phyloP scores from a whole-genome alignment of 2,113 vertebrate genomes.

The Redunca redunca region DNA sequence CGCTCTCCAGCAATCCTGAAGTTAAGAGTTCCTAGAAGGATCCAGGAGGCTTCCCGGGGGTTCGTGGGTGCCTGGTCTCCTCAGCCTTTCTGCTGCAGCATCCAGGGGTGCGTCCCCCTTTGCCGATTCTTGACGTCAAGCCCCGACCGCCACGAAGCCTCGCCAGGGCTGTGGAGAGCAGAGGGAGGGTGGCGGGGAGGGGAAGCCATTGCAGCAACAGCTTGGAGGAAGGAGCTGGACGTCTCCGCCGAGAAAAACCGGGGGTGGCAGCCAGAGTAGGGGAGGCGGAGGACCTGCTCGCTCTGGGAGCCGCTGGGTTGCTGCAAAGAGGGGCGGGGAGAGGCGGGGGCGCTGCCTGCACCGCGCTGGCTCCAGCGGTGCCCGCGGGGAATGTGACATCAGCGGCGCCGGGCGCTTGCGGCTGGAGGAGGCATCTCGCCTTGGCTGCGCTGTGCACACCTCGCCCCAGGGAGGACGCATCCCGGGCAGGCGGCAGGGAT shows the following conservation, averaged over 20 bases:
- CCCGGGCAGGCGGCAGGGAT: constrained; percentile 78
- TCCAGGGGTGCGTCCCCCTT: constrained; percentile 13
- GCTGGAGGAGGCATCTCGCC: constrained; percentile 67
- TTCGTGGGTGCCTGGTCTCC: constrained; percentile 19
- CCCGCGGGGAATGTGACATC: constrained; percentile 79
- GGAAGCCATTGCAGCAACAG: constrained; percentile 68
- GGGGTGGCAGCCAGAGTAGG: neutral
- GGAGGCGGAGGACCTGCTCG: neutral
- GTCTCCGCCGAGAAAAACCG: neutral
- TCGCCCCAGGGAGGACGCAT: constrained; percentile 40
- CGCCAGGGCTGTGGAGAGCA: constrained; percentile 22
- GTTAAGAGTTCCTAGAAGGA: neutral
- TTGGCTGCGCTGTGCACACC: constrained; percentile 52
- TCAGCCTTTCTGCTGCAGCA: neutral
- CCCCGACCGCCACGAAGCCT: constrained; percentile 37
- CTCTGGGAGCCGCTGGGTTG: neutral
- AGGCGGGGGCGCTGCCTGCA: constrained; percentile 60
- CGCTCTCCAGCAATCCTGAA: neutral
- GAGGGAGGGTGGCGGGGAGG: neutral
- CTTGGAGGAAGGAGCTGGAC: constrained; percentile 46
- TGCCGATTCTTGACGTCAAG: constrained; percentile 77
- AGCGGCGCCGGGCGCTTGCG: constrained; percentile 66
- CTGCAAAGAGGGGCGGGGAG: constrained; percentile 58
- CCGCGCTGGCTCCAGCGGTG: constrained; percentile 70
- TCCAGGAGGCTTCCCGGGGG: neutral